Evolutionary conservation across 2,888 invertebrate species (phyloP).

Genomic region (Drosophila macrospina): DNA sequence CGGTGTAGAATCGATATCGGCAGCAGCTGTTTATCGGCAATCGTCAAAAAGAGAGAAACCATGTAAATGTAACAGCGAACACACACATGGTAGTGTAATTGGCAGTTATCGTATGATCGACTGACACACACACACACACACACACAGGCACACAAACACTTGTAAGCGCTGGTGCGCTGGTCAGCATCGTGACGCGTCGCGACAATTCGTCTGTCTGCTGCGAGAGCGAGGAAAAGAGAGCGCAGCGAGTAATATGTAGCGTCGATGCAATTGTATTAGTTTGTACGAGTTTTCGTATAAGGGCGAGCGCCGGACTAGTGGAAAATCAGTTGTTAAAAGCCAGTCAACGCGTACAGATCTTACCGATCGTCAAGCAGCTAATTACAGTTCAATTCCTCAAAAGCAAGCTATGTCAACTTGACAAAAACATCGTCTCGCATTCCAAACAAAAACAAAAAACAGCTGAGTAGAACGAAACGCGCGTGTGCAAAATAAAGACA

Average conservation of each 20-base stretch:
- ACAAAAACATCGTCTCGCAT: constrained; percentile 4
- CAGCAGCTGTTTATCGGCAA: constrained; percentile 45
- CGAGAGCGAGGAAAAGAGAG: constrained; percentile 38
- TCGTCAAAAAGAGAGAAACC: constrained; percentile 27
- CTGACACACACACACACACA: constrained; percentile 6
- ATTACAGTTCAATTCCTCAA: not conserved
- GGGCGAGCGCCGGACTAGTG: constrained; percentile 56
- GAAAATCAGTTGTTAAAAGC: constrained; percentile 75
- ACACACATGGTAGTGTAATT: constrained; percentile 45
- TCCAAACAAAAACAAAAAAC: constrained; percentile 64
- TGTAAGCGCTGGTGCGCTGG: constrained; percentile 22
- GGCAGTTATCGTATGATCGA: constrained; percentile 67
- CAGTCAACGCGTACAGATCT: constrained; percentile 66
- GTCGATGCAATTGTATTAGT: constrained; percentile 57
- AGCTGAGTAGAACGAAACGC: constrained; percentile 65
- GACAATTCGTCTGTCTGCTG: constrained; percentile 49
- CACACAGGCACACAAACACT: too few species aligned
- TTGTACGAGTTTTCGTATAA: constrained; percentile 75
- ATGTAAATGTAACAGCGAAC: constrained; percentile 38
- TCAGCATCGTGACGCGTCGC: constrained; percentile 55
- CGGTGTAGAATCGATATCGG: constrained; percentile 30
- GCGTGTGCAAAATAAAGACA: constrained; percentile 69
- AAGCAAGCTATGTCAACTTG: constrained; percentile 21
- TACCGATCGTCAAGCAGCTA: constrained; percentile 17
- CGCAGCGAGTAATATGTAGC: constrained; percentile 18